Conservation (phyloP, 2,113 vertebrate species). For the Myanophis thanlyinensis region DNA sequence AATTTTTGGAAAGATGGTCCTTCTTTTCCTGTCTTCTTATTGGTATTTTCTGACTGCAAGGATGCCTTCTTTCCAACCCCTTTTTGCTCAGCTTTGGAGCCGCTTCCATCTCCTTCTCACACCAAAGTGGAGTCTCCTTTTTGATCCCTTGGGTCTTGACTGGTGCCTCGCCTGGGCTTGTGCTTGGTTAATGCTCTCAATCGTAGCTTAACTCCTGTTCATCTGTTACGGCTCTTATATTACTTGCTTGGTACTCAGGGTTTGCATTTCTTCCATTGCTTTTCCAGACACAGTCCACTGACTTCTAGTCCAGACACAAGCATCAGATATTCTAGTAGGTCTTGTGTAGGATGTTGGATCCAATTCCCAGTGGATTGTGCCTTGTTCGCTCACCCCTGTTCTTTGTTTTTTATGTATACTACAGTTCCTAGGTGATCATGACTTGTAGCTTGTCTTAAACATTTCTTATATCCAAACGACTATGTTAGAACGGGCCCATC, state of each 20-base stretch:
- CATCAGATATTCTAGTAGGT: neutral
- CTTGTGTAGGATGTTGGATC: neutral
- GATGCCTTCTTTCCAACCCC: neutral
- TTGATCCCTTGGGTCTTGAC: neutral
- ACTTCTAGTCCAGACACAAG: neutral
- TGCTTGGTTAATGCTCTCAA: neutral
- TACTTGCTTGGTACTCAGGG: slow-evolving; percentile 22
- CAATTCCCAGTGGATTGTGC: neutral
- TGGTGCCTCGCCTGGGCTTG: neutral
- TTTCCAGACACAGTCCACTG: neutral
- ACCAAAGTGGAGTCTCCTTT: neutral
- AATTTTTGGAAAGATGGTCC: neutral
- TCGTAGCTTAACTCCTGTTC: neutral
- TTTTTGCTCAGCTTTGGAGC: neutral
- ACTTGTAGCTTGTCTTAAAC: neutral
- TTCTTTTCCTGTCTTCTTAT: neutral
- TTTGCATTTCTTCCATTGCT: neutral
- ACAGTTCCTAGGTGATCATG: neutral
- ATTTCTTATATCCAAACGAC: neutral
- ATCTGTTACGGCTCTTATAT: neutral
- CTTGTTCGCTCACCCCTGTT: neutral
- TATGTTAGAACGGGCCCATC: neutral
- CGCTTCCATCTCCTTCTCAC: neutral
- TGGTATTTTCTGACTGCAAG: neutral
- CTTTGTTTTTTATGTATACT: neutral